These are phyloP conservation scores for Netelia virgata DNA, from an alignment of 2,888 invertebrate species.

Conservation along the genomic window DNA sequence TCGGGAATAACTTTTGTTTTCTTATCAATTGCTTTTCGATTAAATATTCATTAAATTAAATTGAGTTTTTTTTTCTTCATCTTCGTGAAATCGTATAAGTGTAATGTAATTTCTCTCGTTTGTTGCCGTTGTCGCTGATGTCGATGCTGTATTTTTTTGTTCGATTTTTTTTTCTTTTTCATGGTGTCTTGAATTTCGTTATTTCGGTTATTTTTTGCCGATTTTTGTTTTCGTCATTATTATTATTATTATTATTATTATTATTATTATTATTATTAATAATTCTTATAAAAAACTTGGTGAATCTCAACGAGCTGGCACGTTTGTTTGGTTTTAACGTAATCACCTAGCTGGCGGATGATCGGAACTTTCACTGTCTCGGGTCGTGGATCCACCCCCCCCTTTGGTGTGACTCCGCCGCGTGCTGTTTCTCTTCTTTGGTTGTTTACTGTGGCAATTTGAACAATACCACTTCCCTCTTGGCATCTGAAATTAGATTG, in stretches of 20 bases:
- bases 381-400: constrained; percentile 82
- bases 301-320: constrained; percentile 75
- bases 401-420: constrained; percentile 83
- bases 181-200: constrained; percentile 15
- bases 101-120: constrained; percentile 25
- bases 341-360: constrained; percentile 87
- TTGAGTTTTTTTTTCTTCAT: constrained; percentile 40
- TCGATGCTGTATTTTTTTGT: constrained; percentile 17
- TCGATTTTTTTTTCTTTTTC: constrained; percentile 37
- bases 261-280: constrained; percentile 39
- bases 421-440: constrained; percentile 86
- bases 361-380: constrained; percentile 87
- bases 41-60: constrained; percentile 62
- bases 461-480: constrained; percentile 96
- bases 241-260: constrained; percentile 44
- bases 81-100: constrained; percentile 28
- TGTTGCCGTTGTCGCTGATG: constrained; percentile 20
- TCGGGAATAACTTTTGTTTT: constrained; percentile 71
- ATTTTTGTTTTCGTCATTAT: constrained; percentile 40
- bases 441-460: constrained; percentile 94
- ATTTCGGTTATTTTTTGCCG: constrained; percentile 21
- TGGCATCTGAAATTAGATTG: constrained; percentile 87
- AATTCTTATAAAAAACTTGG: constrained; percentile 73
- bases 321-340: constrained; percentile 81
- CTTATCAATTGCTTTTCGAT: constrained; percentile 70